Percentiles rank a stretch among this genome's conserved stretches.
Evolutionary conservation across 1,140 invertebrate genomes (phyloP).

Genomic region (Drosophila sucinea): DNA sequence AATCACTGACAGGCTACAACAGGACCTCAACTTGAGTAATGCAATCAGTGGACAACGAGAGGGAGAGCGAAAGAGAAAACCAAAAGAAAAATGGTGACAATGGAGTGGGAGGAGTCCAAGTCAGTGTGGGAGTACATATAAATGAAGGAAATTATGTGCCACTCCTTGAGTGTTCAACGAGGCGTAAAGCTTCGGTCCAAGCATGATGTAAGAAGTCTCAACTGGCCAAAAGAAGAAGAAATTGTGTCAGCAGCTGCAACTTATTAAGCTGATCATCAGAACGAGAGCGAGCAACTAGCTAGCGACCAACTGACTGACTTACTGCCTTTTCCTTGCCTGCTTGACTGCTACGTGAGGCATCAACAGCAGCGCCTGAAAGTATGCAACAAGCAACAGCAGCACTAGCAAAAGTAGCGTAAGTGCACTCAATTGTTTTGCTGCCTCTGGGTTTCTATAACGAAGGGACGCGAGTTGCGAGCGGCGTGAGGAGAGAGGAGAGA

Average conservation of each 20-base stretch:
- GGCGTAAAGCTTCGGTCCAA: conserved; percentile 44
- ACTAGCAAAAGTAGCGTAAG: conserved; percentile 25
- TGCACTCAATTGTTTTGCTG: conserved; percentile 71
- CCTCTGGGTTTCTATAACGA: conserved; percentile 13
- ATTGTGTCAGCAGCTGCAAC: conserved; percentile 67
- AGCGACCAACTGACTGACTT: conserved; percentile 53
- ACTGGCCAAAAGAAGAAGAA: conserved; percentile 46
- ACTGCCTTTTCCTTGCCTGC: conserved; percentile 30
- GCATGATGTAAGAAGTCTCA: conserved; percentile 47
- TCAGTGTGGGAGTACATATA: not conserved
- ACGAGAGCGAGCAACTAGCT: conserved; percentile 21
- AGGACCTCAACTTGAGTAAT: conserved; percentile 45
- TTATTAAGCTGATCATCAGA: conserved; percentile 65
- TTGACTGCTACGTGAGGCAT: conserved; percentile 41
- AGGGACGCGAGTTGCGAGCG: not conserved
- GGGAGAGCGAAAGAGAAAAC: not conserved
- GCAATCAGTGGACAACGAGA: conserved; percentile 46
- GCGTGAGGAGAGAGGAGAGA: not conserved
- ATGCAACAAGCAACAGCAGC: conserved; percentile 65
- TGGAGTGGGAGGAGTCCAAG: conserved; percentile 6
- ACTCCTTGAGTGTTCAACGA: conserved; percentile 69
- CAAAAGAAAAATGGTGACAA: not conserved
- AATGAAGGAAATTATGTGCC: conserved; percentile 64
- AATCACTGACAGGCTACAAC: conserved; percentile 52
- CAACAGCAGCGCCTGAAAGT: conserved; percentile 50